Evolutionary conservation across 2,797 vertebrate genomes (phyloP).

Genomic region (Astyanax mexicanus): DNA sequence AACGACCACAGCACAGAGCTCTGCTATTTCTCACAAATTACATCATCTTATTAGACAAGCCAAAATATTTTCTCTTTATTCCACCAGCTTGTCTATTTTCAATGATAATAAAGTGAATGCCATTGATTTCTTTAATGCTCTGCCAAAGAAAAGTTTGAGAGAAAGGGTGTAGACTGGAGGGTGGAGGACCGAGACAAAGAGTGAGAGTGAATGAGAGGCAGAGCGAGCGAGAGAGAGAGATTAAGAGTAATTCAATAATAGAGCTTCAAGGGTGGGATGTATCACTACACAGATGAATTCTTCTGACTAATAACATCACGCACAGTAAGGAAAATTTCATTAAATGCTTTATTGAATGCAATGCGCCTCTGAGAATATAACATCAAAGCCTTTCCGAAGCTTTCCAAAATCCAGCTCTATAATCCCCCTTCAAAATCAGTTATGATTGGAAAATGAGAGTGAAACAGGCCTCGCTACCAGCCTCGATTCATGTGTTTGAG

Average conservation of each 20-base stretch:
- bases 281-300: slow-evolving; percentile 8
- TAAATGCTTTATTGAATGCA: neutral
- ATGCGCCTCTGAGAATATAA: slow-evolving; percentile 5
- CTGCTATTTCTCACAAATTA: neutral
- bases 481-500: no score
- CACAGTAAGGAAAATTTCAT: slow-evolving; percentile 42
- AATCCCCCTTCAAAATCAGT: slow-evolving; percentile 26
- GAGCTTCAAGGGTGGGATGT: slow-evolving; percentile 14
- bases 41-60: neutral
- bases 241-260: slow-evolving; percentile 4
- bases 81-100: neutral
- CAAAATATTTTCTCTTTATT: neutral
- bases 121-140: slow-evolving; percentile 27
- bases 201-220: no score
- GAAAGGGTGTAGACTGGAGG: neutral
- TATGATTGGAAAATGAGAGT: neutral
- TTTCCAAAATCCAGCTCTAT: neutral
- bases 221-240: neutral
- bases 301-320: slow-evolving; percentile 29
- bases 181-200: no score
- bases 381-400: slow-evolving; percentile 25
- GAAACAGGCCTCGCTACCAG: neutral
- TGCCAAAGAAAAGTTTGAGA: neutral
- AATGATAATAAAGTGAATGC: slow-evolving; percentile 4
- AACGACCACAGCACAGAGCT: neutral